These are phyloP conservation scores for Coluber constrictor DNA, from an alignment of 2,797 vertebrate species.

Conservation along the genomic window DNA sequence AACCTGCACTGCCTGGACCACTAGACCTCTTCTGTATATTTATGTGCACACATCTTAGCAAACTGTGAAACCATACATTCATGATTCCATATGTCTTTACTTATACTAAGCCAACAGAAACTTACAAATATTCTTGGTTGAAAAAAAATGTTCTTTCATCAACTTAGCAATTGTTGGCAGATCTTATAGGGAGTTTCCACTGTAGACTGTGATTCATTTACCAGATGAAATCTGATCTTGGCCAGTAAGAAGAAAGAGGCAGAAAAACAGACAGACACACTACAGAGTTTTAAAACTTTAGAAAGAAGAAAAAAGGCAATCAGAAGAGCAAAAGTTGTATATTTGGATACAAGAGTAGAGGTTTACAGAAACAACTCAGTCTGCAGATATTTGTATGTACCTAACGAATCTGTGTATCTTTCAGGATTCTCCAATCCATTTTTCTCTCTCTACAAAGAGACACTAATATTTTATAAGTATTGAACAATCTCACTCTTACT, in stretches of 20 bases:
- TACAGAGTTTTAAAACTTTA: constrained; percentile 16
- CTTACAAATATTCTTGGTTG: constrained; percentile 47
- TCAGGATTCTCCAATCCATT: neutral
- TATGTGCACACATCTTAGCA: neutral
- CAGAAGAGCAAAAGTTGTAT: neutral
- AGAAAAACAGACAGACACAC: constrained; percentile 38
- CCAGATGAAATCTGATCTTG: constrained; percentile 66
- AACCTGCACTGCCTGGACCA: constrained; percentile 6
- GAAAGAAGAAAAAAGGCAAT: constrained; percentile 15
- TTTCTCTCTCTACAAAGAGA: neutral
- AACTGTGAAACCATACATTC: constrained; percentile 14
- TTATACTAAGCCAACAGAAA: constrained; percentile 41
- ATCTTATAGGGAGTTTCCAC: constrained; percentile 62
- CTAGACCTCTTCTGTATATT: neutral
- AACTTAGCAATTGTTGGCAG: constrained; percentile 66
- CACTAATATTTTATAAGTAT: neutral
- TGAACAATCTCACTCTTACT: neutral
- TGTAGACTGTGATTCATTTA: constrained; percentile 64
- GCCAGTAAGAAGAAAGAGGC: constrained; percentile 50
- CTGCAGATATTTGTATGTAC: constrained; percentile 17
- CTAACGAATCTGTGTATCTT: constrained; percentile 54
- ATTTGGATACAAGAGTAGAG: neutral
- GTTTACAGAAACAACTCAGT: constrained; percentile 21
- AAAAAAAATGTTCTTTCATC: constrained; percentile 55
- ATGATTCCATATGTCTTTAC: constrained; percentile 46